Percentiles rank a stretch among this genome's conserved stretches.
phyloP scores from a whole-genome alignment of 1,140 invertebrate genomes.

The Cotesia chilonis region DNA sequence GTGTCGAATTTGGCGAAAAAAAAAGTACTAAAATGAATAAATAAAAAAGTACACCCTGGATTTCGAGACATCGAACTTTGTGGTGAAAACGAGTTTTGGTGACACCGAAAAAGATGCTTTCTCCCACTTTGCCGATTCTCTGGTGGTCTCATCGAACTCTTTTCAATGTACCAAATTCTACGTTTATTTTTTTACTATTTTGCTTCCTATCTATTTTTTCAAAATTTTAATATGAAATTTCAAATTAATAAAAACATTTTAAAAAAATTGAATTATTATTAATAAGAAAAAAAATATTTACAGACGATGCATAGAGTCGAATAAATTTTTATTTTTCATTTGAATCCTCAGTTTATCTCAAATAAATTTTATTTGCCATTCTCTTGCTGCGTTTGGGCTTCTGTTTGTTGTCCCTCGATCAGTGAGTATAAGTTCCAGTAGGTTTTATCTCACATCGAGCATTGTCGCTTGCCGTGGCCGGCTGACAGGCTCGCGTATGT shows the following conservation, averaged over 20 bases:
- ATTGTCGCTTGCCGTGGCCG: conserved; percentile 59
- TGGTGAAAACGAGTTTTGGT: conserved; percentile 40
- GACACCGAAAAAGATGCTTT: conserved; percentile 41
- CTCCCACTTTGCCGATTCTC: not conserved
- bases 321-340: not conserved
- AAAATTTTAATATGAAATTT: too few relatives aligned
- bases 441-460: conserved; percentile 60
- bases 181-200: not conserved
- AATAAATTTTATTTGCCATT: too few relatives aligned
- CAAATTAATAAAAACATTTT: not conserved
- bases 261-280: not conserved
- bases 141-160: conserved; percentile 23
- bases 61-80: conserved; percentile 14
- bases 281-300: too few relatives aligned
- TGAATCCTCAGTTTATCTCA: not conserved
- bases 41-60: conserved; percentile 21
- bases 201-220: not conserved
- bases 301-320: too few relatives aligned
- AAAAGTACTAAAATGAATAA: conserved; percentile 18
- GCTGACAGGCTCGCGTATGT: conserved; percentile 49
- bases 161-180: conserved; percentile 21
- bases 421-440: not conserved
- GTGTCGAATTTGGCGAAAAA: too few relatives aligned
- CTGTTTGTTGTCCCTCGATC: conserved; percentile 1
- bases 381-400: too few relatives aligned